Base-by-base conservation (phyloP, 2,797 vertebrate species). In the Pithecia hirsuta region DNA sequence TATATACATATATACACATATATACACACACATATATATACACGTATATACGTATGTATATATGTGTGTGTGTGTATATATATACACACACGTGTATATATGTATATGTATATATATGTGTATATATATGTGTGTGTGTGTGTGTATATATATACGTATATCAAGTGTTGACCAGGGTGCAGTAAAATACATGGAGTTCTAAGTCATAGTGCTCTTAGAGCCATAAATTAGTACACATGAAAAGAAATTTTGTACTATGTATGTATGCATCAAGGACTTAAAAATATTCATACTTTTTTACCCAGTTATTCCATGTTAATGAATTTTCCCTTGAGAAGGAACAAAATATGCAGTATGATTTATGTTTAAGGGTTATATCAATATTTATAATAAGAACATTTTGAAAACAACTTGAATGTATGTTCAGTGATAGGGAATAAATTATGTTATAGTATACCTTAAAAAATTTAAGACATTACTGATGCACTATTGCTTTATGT, bases 361-460 rank as follows among this genome's bases (percentile, higher is more conserved):
- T 81, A 46, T 93, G 33, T 84, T 84, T 93, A 70, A 76, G 74
- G 55, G 57, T 95, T 93, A 76, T 46, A 81, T 70, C 17, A 78
- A 57, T 85, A 44, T 52, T 90, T 33, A 75, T 79, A 89, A 94
- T 12, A n/a, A 78, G 19, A 84, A 83, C 72, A 67, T 33, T 52
- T 84, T 84, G 39, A 84, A 72, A 44, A 70, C 76, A 94, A 91
- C 28, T 46, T 91, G 28, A 88, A 84, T 74, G 20, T 87, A 59
- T 48, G 72, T 91, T 96, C 76, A 78, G 82, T 33, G 70, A 24
- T 64, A 78, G 36, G 48, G 30, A 70, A 76, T 74, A 93, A 79
- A 86, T 92, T 76, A 72, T 7, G 10, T 33, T 88, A 28, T 12
- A 55, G 13, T 50, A 22, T 57, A 48, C 90, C 93, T 41, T 83